Conservation (phyloP, 2,888 invertebrate species). For the Teinopalpus imperialis region DNA sequence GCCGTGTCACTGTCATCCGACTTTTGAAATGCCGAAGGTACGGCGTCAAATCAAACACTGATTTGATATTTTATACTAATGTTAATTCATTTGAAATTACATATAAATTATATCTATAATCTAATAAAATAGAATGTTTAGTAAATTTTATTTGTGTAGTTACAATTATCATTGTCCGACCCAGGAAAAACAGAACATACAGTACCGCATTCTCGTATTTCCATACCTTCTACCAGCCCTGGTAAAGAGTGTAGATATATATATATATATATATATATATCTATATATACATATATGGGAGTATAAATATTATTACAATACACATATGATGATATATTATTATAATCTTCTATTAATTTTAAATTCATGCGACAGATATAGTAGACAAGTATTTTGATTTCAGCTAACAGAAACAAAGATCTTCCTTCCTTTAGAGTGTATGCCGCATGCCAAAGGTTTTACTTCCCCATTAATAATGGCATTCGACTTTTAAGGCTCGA, state of each 20-base stretch:
- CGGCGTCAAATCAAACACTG: conserved; percentile 64
- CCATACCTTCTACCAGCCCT: no score
- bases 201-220: no score
- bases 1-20: conserved; percentile 62
- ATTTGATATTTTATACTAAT: conserved; percentile 34
- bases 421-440: conserved; percentile 39
- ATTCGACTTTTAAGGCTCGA: conserved; percentile 53
- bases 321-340: background rate
- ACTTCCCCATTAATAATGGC: conserved; percentile 54
- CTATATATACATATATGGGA: no score
- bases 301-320: no score
- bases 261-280: no score
- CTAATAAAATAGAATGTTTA: no score
- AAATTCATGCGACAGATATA: conserved; percentile 6
- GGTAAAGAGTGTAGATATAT: no score
- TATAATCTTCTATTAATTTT: no score
- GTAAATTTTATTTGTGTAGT: no score
- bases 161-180: no score
- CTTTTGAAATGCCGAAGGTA: conserved; percentile 62
- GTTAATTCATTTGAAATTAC: conserved; percentile 4
- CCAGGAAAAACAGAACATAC: no score
- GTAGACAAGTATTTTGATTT: conserved; percentile 38
- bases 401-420: conserved; percentile 46
- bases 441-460: conserved; percentile 49
- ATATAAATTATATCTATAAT: no score